These are phyloP conservation scores for Papilio gigon DNA, from an alignment of 2,888 invertebrate genomes.

Conservation along the genomic window DNA sequence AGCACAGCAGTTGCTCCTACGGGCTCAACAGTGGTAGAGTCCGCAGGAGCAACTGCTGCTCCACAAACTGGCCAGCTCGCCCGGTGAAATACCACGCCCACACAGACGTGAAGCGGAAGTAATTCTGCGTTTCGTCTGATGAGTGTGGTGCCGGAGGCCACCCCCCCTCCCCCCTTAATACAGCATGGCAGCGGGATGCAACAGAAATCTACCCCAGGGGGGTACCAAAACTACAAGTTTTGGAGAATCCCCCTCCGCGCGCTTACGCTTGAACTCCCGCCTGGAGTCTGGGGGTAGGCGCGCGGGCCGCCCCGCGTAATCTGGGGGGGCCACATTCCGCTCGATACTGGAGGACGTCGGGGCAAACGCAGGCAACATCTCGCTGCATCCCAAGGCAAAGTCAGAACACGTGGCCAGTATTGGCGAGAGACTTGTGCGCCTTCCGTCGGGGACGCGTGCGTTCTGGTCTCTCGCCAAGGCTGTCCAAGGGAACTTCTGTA, in stretches of 20 bases:
- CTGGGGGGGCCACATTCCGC: too few relatives aligned
- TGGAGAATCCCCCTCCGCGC: neutral
- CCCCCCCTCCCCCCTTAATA: too few relatives aligned
- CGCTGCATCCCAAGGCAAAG: conserved; percentile 39
- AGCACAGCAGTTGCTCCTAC: too few relatives aligned
- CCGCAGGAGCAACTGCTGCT: too few relatives aligned
- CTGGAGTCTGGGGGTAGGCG: neutral
- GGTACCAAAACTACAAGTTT: neutral
- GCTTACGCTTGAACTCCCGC: neutral
- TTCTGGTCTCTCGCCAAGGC: conserved; percentile 40
- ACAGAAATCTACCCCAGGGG: neutral
- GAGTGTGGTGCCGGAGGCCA: too few relatives aligned
- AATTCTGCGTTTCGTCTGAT: too few relatives aligned
- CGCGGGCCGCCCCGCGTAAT: neutral
- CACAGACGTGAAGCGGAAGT: too few relatives aligned
- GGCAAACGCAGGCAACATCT: too few relatives aligned
- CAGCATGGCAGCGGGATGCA: neutral
- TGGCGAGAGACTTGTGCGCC: neutral
- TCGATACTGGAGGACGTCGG: too few relatives aligned
- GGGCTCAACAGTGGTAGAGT: too few relatives aligned
- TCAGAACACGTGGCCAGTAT: conserved; percentile 23
- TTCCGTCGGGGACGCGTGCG: conserved; percentile 11
- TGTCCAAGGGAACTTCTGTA: conserved; percentile 24
- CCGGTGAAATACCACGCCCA: too few relatives aligned
- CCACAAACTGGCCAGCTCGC: too few relatives aligned